Base-by-base conservation (phyloP, 2,113 vertebrate species). In the Macroglossus sobrinus region DNA sequence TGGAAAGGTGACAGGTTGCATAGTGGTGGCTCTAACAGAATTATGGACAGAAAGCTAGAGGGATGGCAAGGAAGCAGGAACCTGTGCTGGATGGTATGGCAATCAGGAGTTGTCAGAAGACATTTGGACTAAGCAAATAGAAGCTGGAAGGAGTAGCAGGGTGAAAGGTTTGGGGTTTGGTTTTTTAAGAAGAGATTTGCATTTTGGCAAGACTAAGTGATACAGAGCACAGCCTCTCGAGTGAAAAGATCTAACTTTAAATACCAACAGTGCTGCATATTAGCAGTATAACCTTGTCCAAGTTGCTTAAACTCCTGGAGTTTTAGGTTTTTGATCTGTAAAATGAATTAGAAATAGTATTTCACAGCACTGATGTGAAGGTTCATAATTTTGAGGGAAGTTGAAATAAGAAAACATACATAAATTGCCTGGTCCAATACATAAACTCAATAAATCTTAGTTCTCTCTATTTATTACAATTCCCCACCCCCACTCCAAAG, bases 321-420 rank as follows among this genome's bases (percentile, higher is more conserved):
- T 81, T 40, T 78, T 12, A 2, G 45, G 8, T 24, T 75, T 95
- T 91, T 87, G 24, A 85, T 96, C 59, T 59, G 50, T 22, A 69
- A 91, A 75, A 91, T 87, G 40, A 95, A 64, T 92, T 93, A 78
- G 16, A 43, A 76, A 75, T 91, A n/a, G 18, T 47, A 45, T 92
- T 66, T 79, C 69, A 82, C 19, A 81, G n/a, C 35, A 82, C 11
- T 47, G 18, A 53, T 43, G 16, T 22, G 21, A 95, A 81, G 16
- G 7, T 68, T 89, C 22, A 0, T 89, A 71, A 79, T 91, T 95
- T 72, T 72, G 79, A 89, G 16, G 3, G 8, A 71, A 71, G 57
- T 12, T 59, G 30, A 91, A 81, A 40, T 84, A 40, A 91, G 59
- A 89, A 88, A 78, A 86, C 40, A 74, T 16, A 78, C 9, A 30